These are phyloP conservation scores for Phallusia fumigata DNA, from an alignment of 23 tunicate species.

Conservation along the genomic window DNA sequence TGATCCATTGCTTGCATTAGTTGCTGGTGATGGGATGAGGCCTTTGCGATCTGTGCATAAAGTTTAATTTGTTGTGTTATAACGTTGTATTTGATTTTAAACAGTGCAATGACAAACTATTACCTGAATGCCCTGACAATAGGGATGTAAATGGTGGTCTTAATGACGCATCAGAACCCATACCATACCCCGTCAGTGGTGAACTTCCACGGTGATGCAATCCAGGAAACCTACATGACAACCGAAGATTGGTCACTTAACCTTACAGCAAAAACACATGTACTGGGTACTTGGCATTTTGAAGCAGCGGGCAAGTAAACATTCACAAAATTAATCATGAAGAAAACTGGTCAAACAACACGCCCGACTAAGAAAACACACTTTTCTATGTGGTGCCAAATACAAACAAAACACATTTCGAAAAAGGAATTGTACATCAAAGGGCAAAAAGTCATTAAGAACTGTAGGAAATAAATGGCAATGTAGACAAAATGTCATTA, in stretches of 20 bases:
- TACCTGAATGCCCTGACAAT: constrained; percentile 12
- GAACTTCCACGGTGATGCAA: constrained; percentile 23
- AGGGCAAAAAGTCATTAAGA: not conserved
- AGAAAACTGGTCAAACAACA: no score
- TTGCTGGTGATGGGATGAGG: not conserved
- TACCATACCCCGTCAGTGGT: constrained; percentile 3
- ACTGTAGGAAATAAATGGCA: not conserved
- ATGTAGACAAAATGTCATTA: not conserved
- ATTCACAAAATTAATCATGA: no score
- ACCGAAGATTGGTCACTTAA: not conserved
- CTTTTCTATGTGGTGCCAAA: not conserved
- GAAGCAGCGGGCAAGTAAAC: no score
- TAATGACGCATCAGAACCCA: constrained; percentile 12
- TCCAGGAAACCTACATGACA: constrained; percentile 27
- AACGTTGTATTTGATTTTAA: not conserved
- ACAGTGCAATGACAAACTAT: not conserved
- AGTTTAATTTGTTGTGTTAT: not conserved
- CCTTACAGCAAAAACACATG: no score
- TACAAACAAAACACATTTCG: not conserved
- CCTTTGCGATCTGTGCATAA: constrained; percentile 21
- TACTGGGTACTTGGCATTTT: no score
- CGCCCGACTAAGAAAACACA: not conserved
- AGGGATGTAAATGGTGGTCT: constrained; percentile 29
- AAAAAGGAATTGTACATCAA: not conserved
- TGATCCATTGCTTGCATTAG: constrained; percentile 13